A percentile compares a stretch with the other conserved stretches of the same genome.
Evolutionary conservation across 2,797 vertebrate species (phyloP).

Genomic region (Poecilia velifera): DNA sequence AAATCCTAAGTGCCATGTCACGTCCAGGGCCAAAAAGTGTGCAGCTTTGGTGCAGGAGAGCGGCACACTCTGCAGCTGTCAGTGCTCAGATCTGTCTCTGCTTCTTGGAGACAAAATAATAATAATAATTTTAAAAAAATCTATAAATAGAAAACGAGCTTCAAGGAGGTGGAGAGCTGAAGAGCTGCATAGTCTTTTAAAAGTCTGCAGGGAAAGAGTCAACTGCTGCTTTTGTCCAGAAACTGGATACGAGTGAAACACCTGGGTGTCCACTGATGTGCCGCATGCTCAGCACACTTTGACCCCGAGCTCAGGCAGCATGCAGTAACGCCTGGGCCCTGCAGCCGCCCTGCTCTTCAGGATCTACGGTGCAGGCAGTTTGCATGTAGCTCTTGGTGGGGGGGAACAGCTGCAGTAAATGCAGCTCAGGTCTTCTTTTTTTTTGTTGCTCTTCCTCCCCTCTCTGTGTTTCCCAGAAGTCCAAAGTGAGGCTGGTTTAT

Average conservation of each 20-base stretch:
- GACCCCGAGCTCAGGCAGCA: constrained; percentile 17
- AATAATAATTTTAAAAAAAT: constrained; percentile 12
- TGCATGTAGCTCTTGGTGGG: not conserved
- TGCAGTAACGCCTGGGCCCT: constrained; percentile 7
- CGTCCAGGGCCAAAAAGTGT: constrained; percentile 20
- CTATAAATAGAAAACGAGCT: constrained; percentile 70
- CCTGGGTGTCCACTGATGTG: constrained; percentile 39
- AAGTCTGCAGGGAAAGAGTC: constrained; percentile 30
- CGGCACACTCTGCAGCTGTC: constrained; percentile 55
- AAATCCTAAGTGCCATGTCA: constrained; percentile 26
- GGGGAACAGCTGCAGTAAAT: constrained; percentile 48
- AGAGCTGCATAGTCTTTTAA: constrained; percentile 31
- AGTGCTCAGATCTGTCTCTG: constrained; percentile 47
- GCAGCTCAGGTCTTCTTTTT: constrained; percentile 27
- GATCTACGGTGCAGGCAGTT: constrained; percentile 11
- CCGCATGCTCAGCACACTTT: constrained; percentile 34
- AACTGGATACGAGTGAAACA: constrained; percentile 37
- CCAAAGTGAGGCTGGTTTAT: constrained; percentile 64
- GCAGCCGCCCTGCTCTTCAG: constrained; percentile 9
- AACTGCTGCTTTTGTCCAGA: constrained; percentile 45
- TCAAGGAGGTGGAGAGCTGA: constrained; percentile 43
- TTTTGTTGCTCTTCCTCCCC: constrained; percentile 23
- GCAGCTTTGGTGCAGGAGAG: constrained; percentile 33
- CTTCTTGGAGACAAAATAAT: constrained; percentile 54
- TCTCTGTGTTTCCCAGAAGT: constrained; percentile 59